These are phyloP conservation scores for Ephialtes manifestator DNA, from an alignment of 2,888 invertebrate genomes.

Conservation along the genomic window DNA sequence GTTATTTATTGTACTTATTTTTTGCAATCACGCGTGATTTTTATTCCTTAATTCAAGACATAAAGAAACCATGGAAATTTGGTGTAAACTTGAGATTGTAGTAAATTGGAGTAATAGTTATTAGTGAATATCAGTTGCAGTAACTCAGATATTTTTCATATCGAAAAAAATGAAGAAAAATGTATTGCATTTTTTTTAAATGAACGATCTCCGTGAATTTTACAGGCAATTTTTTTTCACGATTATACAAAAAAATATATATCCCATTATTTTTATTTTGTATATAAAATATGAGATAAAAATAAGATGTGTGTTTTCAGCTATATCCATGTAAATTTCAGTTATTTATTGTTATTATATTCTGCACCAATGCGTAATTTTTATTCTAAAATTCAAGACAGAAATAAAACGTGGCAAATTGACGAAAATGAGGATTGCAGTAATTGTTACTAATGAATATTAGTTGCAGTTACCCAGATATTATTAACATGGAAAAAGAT, in stretches of 20 bases:
- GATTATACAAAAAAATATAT: too few relatives aligned
- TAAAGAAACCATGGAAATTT: neutral
- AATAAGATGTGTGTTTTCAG: too few relatives aligned
- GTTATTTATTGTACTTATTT: neutral
- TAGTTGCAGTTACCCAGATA: neutral
- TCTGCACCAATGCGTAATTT: neutral
- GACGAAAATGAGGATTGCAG: neutral
- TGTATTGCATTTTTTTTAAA: too few relatives aligned
- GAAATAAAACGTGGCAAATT: neutral
- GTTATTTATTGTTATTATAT: neutral
- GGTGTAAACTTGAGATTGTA: neutral
- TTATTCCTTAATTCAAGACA: neutral
- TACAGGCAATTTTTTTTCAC: too few relatives aligned
- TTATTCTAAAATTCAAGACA: neutral
- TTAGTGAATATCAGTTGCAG: too few relatives aligned
- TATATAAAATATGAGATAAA: neutral
- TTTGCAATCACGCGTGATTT: neutral
- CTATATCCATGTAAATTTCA: slow-evolving; percentile 13
- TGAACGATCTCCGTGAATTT: too few relatives aligned
- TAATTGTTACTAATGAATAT: neutral
- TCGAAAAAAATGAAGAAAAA: too few relatives aligned
- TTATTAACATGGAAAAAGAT: neutral
- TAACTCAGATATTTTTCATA: too few relatives aligned
- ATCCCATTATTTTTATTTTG: too few relatives aligned
- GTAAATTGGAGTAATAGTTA: neutral